Percentiles rank a stretch among this genome's conserved stretches.
Evolutionary conservation across 2,113 vertebrate genomes (phyloP).

Genomic region (Hypocryptadius cinnamomeus): DNA sequence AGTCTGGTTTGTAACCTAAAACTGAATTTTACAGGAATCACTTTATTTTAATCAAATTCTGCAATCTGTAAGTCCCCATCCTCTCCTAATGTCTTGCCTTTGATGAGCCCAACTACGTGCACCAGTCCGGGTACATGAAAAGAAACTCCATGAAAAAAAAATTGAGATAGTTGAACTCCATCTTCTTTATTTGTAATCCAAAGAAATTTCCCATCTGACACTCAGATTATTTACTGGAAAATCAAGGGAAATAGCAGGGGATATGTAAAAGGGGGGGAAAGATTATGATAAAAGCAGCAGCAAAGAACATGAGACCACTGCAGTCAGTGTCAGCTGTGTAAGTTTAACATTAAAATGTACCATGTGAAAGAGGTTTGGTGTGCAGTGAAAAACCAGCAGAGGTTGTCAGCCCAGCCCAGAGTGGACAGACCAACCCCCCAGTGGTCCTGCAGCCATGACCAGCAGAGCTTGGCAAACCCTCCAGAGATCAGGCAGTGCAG

Average conservation of each 20-base stretch:
- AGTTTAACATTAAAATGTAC: background rate
- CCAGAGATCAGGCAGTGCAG: background rate
- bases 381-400: background rate
- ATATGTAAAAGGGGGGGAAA: fast-evolving
- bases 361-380: background rate
- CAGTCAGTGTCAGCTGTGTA: background rate
- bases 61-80: background rate
- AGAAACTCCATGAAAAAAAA: background rate
- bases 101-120: background rate
- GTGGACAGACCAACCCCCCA: background rate
- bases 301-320: background rate
- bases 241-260: background rate
- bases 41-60: background rate
- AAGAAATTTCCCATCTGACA: background rate
- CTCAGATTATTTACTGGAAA: background rate
- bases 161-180: fast-evolving
- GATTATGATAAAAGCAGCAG: background rate
- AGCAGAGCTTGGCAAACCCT: background rate
- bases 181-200: background rate
- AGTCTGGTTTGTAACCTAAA: background rate
- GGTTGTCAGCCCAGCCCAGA: background rate
- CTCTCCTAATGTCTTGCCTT: background rate
- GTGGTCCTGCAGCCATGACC: background rate
- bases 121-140: background rate
- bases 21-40: background rate